These are phyloP conservation scores for Alcedo atthis DNA, from an alignment of 2,797 vertebrate species.

Conservation along the genomic window DNA sequence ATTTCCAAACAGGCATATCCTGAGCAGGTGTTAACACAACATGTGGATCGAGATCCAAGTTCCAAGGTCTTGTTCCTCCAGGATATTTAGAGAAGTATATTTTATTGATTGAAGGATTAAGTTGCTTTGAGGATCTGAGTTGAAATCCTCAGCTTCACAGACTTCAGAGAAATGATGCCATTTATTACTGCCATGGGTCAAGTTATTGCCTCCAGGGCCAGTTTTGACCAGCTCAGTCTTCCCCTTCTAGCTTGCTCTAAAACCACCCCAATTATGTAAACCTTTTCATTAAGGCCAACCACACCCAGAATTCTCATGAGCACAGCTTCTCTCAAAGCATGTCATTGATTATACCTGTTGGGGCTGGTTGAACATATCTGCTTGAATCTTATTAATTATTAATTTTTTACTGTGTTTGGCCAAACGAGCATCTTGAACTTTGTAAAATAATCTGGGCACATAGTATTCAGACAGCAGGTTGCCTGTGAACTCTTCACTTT, in stretches of 20 bases:
- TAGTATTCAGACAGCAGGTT: not conserved
- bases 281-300: not conserved
- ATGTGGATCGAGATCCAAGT: not conserved
- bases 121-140: conserved; percentile 34
- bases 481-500: not conserved
- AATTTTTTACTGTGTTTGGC: conserved; percentile 1
- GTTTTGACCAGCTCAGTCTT: not conserved
- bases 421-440: not conserved
- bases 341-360: not conserved
- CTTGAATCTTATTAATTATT: conserved; percentile 23
- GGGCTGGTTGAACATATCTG: not conserved
- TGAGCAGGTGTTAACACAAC: not conserved
- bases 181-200: conserved; percentile 35
- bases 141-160: conserved; percentile 9
- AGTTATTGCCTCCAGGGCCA: conserved; percentile 17
- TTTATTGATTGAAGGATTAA: conserved; percentile 65
- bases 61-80: conserved; percentile 3
- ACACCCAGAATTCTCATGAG: conserved; percentile 13
- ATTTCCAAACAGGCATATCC: not conserved
- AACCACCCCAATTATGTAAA: not conserved
- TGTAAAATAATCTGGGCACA: not conserved
- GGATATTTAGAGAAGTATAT: conserved; percentile 40
- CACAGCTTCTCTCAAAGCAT: not conserved
- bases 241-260: not conserved
- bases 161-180: not conserved